A percentile compares a stretch with the other conserved stretches of the same genome.
These are phyloP conservation scores for Leptoclinus maculatus DNA, from an alignment of 2,797 vertebrate genomes.

Conservation along the genomic window DNA sequence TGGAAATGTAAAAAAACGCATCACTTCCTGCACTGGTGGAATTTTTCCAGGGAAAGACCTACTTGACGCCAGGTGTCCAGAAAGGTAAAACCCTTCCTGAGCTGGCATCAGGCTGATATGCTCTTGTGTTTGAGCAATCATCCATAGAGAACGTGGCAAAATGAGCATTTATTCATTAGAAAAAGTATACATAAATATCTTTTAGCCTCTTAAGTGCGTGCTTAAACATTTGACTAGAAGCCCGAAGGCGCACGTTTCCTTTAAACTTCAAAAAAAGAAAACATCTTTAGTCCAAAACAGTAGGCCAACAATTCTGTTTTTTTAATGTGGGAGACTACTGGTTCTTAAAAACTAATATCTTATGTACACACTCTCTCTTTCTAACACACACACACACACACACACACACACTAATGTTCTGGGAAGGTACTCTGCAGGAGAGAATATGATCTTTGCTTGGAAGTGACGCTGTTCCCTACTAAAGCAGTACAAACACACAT, in stretches of 20 bases:
- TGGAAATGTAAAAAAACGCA: constrained; percentile 13
- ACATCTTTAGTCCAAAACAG: constrained; percentile 6
- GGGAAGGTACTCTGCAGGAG: constrained; percentile 75
- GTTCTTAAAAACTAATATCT: constrained; percentile 44
- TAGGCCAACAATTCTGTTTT: constrained; percentile 1
- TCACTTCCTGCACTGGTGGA: constrained; percentile 29
- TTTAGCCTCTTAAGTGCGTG: not conserved
- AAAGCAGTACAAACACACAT: constrained; percentile 71
- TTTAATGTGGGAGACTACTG: constrained; percentile 30
- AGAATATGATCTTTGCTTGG: constrained; percentile 77
- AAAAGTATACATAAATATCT: not conserved
- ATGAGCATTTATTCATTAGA: not conserved
- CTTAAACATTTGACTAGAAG: not conserved
- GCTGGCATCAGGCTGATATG: not conserved
- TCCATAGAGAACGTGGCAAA: not conserved
- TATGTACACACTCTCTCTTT: constrained; percentile 13
- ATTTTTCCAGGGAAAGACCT: constrained; percentile 26
- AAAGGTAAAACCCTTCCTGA: constrained; percentile 15
- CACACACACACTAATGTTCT: constrained; percentile 63
- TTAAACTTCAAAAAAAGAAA: not conserved
- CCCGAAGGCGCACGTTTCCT: not conserved
- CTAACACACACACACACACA: constrained; percentile 16
- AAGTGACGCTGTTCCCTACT: constrained; percentile 74
- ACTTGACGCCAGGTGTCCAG: not conserved
- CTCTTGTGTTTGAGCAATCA: not conserved